Conservation (phyloP, 2,797 vertebrate species). For the Gobio occitaniae region DNA sequence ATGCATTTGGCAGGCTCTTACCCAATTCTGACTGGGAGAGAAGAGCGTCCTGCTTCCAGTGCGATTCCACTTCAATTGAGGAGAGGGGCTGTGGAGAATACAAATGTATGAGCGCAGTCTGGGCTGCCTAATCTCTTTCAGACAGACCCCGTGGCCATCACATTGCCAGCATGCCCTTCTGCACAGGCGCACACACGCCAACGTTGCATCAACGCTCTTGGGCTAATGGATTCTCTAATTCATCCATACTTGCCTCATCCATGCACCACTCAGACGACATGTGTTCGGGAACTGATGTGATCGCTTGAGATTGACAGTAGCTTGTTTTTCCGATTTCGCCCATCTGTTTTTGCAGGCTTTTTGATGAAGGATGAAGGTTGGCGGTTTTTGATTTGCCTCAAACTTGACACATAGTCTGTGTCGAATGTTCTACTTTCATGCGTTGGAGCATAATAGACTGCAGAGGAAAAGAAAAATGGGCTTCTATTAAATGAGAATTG, state of each 20-base stretch:
- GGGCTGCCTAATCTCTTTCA: slow-evolving; percentile 56
- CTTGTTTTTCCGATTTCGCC: slow-evolving; percentile 20
- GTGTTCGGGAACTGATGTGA: slow-evolving; percentile 17
- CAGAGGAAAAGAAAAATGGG: slow-evolving; percentile 42
- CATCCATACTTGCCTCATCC: slow-evolving; percentile 13
- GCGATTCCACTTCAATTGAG: slow-evolving; percentile 59
- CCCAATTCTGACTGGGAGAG: slow-evolving; percentile 42
- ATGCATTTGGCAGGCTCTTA: slow-evolving; percentile 44
- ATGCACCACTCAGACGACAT: slow-evolving; percentile 10
- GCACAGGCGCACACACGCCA: neutral
- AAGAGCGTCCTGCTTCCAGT: slow-evolving; percentile 44
- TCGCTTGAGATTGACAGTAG: slow-evolving; percentile 33
- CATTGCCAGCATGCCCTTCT: slow-evolving; percentile 41
- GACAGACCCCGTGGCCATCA: slow-evolving; percentile 52
- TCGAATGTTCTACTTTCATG: slow-evolving; percentile 37
- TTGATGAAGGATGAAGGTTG: slow-evolving; percentile 18
- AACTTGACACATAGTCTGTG: slow-evolving; percentile 22
- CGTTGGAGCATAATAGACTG: slow-evolving; percentile 28
- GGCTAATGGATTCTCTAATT: slow-evolving; percentile 34
- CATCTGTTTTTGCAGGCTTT: slow-evolving; percentile 27
- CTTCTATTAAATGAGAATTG: slow-evolving; percentile 51
- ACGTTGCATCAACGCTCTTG: slow-evolving; percentile 24
- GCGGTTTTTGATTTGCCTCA: slow-evolving; percentile 17
- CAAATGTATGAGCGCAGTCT: slow-evolving; percentile 55
- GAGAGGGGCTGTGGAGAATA: slow-evolving; percentile 52